Percentiles rank a stretch among this genome's conserved stretches.
Conservation (phyloP, 2,888 invertebrate genomes). For the Galerucella pusilla region DNA sequence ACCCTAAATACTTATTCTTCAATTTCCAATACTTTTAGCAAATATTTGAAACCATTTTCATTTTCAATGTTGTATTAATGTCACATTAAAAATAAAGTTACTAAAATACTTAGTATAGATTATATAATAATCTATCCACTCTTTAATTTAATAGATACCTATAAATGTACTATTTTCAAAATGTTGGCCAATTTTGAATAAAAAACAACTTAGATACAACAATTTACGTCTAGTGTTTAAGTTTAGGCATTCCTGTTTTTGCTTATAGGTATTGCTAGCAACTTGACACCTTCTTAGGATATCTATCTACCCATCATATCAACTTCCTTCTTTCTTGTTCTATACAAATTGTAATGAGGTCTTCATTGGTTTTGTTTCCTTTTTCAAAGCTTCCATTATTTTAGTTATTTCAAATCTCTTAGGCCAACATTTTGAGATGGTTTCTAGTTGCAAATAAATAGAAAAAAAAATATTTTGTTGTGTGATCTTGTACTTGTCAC, state of each 20-base stretch:
- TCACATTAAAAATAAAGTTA: neutral
- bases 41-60: neutral
- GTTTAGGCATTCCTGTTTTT: too few relatives aligned
- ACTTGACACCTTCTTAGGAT: too few relatives aligned
- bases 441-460: neutral
- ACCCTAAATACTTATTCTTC: neutral
- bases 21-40: neutral
- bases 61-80: neutral
- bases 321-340: too few relatives aligned
- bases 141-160: neutral
- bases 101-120: neutral
- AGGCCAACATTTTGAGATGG: neutral
- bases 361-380: too few relatives aligned
- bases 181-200: neutral
- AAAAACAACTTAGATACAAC: neutral
- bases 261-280: too few relatives aligned
- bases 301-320: too few relatives aligned
- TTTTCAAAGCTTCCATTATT: too few relatives aligned
- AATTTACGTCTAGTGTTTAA: too few relatives aligned
- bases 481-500: neutral
- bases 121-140: neutral
- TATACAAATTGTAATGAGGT: too few relatives aligned
- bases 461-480: neutral
- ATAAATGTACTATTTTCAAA: neutral
- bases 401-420: too few relatives aligned